Evolutionary conservation across 2,797 vertebrate species (phyloP).

Genomic region (Spizella passerina): DNA sequence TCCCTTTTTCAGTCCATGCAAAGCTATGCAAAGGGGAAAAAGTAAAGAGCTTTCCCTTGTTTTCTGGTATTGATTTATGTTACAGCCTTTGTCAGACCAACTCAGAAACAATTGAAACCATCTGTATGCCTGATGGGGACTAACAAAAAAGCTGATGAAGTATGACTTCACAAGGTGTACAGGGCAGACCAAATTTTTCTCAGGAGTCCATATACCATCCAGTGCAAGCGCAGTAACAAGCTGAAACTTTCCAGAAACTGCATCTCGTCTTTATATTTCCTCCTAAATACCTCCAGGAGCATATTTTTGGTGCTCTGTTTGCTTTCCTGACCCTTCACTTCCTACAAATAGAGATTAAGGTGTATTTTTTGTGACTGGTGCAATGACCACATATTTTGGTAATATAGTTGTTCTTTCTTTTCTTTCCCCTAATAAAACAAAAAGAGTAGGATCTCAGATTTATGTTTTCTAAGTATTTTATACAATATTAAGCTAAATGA

Average conservation of each 20-base stretch:
- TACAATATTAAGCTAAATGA: neutral
- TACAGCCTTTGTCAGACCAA: slow-evolving; percentile 61
- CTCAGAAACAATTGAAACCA: slow-evolving; percentile 77
- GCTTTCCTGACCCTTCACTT: neutral
- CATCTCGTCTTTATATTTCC: neutral
- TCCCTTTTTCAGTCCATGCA: slow-evolving; percentile 24
- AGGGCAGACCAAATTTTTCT: neutral
- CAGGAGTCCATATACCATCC: neutral
- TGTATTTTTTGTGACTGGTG: neutral
- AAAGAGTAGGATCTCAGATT: neutral
- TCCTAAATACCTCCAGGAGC: neutral
- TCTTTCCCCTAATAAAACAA: neutral
- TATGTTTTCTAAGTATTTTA: neutral
- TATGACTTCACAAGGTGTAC: slow-evolving; percentile 38
- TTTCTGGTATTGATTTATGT: slow-evolving; percentile 67
- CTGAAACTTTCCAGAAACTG: neutral
- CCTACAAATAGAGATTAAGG: neutral
- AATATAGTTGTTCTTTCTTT: neutral
- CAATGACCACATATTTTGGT: neutral
- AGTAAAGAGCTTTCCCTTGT: slow-evolving; percentile 29
- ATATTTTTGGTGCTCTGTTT: neutral
- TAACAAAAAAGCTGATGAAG: slow-evolving; percentile 35
- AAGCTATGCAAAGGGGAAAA: slow-evolving; percentile 23
- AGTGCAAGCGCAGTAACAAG: neutral
- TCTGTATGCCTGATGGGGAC: slow-evolving; percentile 68